A percentile compares a stretch with the other conserved stretches of the same genome.
Evolutionary conservation across 2,113 vertebrate species (phyloP).

Genomic region (Argyrosomus japonicus): DNA sequence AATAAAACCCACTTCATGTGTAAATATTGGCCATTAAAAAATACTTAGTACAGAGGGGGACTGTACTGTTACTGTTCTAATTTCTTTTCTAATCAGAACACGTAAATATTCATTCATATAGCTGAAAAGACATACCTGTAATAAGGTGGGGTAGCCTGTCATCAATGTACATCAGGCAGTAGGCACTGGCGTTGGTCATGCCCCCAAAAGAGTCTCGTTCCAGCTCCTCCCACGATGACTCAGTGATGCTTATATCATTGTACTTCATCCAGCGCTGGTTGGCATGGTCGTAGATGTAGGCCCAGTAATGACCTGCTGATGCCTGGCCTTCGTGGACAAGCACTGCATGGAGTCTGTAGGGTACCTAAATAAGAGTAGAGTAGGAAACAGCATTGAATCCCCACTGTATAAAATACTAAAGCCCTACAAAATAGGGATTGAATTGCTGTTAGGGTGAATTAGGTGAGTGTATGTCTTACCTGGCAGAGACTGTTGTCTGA

Average conservation of each 20-base stretch:
- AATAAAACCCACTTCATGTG: not conserved
- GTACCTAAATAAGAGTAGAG: conserved; percentile 83
- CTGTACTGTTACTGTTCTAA: not conserved
- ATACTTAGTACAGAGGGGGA: not conserved
- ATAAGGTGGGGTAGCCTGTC: conserved; percentile 81
- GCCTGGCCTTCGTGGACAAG: conserved; percentile 97
- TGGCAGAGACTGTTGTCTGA: conserved; percentile 90
- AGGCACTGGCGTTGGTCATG: conserved; percentile 94
- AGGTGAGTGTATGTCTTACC: conserved; percentile 80
- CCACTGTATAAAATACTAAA: not conserved
- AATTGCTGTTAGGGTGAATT: conserved; percentile 24
- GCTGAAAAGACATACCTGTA: conserved; percentile 82
- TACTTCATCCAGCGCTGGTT: conserved; percentile 94
- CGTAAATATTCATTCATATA: too few relatives aligned
- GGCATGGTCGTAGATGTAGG: conserved; percentile 91
- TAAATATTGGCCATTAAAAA: not conserved
- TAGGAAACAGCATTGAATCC: not conserved
- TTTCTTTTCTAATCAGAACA: not conserved
- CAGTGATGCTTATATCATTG: conserved; percentile 93
- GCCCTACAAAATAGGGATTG: not conserved
- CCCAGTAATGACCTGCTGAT: conserved; percentile 97
- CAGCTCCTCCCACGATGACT: conserved; percentile 96
- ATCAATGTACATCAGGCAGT: conserved; percentile 97
- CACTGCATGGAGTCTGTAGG: conserved; percentile 93
- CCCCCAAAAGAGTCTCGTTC: conserved; percentile 95